Base-by-base conservation (phyloP, 2,888 invertebrate genomes). In the Tuberolachnus salignus region DNA sequence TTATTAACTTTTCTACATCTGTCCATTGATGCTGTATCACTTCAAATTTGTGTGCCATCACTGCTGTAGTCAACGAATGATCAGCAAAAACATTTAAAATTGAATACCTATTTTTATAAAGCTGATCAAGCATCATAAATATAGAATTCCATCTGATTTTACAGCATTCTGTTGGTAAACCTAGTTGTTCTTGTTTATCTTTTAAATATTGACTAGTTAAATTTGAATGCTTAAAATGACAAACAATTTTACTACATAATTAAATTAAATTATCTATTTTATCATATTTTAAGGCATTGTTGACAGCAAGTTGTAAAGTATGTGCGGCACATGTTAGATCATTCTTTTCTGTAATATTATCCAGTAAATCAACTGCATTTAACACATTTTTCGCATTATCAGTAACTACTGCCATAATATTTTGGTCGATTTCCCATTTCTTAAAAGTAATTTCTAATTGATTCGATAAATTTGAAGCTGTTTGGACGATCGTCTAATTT, bases 241-340 rank as follows among this genome's bases (percentile, higher is more conserved):
- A 34, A 55, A 70, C 14, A 14, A 70, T 55, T 55, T 70, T 70
- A 9, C 14, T 55, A 21, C 42, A 9, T 55, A 55, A 13, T 70
- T 70, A 19, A 70, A 70, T 70, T 70, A 70, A 70, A 42, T 55
- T 53, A 21, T 53, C 42, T 55, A 70, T 70, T 42, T 70, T 55
- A 2, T 67, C 67, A 49, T 67, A 67, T 26, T 67, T 49, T n/a
- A 67, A n/a, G 9, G n/a, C 67, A 49, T 67, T 67, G 11, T 67
- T 67, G 16, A 67, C 14, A 14, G 69, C 55, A 51, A 53, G 53
- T 51, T 10, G 53, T 19, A n/a, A n/a, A n/a, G n/a, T n/a, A n/a
- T n/a, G n/a, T n/a, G n/a, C n/a, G n/a, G n/a, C 51, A 67, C 67
- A 67, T 67, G 51, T 51, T 34, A 34, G n/a, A 13, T 53, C 53